A percentile compares a stretch with the other conserved stretches of the same genome.
These are phyloP conservation scores for Microtus montanus DNA, from an alignment of 2,113 vertebrate genomes.

Conservation along the genomic window DNA sequence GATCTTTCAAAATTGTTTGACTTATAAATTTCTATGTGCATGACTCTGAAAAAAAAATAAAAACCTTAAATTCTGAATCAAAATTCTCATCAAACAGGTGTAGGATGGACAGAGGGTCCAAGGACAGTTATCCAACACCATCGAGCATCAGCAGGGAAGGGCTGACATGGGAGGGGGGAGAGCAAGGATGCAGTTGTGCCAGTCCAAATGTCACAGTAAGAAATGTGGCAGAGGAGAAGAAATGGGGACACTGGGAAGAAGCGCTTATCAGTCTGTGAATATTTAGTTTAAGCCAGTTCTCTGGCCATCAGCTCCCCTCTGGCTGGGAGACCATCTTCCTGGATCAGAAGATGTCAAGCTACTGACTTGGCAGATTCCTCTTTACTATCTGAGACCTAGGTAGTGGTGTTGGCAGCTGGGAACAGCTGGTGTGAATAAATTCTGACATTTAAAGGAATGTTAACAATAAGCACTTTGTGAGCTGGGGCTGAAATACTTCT, in stretches of 20 bases:
- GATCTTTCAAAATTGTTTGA: slow-evolving; percentile 45
- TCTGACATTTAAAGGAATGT: slow-evolving; percentile 60
- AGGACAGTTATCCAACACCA: not conserved
- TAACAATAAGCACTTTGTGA: not conserved
- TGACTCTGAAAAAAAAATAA: slow-evolving; percentile 20
- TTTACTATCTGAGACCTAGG: slow-evolving; percentile 37
- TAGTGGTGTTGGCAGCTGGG: slow-evolving; percentile 35
- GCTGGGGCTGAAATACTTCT: not conserved
- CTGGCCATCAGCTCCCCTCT: not conserved
- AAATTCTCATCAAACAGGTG: not conserved
- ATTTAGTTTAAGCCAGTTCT: not conserved
- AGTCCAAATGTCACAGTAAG: not conserved
- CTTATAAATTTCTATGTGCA: slow-evolving; percentile 25
- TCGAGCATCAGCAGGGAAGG: not conserved
- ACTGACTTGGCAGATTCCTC: not conserved
- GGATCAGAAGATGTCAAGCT: not conserved
- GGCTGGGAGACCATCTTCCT: not conserved
- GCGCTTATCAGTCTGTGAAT: not conserved
- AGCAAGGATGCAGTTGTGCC: not conserved
- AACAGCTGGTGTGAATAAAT: slow-evolving; percentile 59
- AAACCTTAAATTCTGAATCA: slow-evolving; percentile 12
- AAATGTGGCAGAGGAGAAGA: not conserved
- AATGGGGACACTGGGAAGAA: not conserved
- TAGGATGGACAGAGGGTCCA: not conserved
- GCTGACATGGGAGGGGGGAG: not conserved